Evolutionary conservation across 2,797 vertebrate species (phyloP).

Genomic region (Varecia variegata): DNA sequence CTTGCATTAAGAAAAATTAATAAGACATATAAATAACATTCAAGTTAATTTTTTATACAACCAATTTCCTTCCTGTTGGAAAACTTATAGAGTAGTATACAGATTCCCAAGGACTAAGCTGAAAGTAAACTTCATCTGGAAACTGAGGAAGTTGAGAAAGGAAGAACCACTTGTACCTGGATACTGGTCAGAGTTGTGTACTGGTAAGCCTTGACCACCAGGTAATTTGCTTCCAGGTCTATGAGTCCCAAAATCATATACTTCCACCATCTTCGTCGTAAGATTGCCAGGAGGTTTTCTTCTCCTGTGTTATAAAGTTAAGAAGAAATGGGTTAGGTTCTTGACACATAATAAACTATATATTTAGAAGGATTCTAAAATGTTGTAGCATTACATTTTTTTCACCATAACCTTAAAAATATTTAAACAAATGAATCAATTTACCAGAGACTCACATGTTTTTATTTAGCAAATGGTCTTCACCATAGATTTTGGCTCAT

Average conservation of each 20-base stretch:
- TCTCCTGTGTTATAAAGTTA: slow-evolving; percentile 87
- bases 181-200: slow-evolving; percentile 96
- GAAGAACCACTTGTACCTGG: slow-evolving; percentile 86
- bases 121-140: not conserved
- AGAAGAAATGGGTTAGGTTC: slow-evolving; percentile 43
- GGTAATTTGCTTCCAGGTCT: slow-evolving; percentile 96
- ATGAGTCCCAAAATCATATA: slow-evolving; percentile 96
- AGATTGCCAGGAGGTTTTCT: slow-evolving; percentile 95
- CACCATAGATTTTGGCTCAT: not conserved
- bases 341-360: not conserved
- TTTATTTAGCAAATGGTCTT: not conserved
- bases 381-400: not conserved
- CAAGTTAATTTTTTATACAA: not conserved
- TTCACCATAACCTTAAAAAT: not conserved
- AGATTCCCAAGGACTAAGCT: not conserved
- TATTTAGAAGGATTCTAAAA: slow-evolving; percentile 32
- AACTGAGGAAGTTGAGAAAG: not conserved
- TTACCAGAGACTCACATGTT: not conserved
- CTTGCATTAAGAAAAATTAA: slow-evolving; percentile 19
- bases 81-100: not conserved
- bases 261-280: slow-evolving; percentile 97
- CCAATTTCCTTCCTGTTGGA: not conserved
- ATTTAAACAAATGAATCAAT: slow-evolving; percentile 17
- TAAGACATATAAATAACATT: not conserved
- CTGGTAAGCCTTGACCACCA: slow-evolving; percentile 97